Conservation (phyloP, 2,113 vertebrate species). For the Coptodon bakossiorum region DNA sequence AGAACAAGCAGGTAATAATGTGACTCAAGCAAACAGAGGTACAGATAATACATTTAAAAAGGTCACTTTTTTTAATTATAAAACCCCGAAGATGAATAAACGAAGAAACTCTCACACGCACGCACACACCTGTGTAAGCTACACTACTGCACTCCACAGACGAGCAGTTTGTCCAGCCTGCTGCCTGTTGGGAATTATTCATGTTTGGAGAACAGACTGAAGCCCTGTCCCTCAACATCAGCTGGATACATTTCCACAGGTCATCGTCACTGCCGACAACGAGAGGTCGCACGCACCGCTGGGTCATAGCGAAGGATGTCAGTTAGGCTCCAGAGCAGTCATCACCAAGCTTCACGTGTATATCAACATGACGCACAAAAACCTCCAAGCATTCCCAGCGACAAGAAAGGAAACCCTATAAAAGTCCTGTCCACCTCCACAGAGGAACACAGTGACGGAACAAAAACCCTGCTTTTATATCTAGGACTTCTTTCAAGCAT, state of each 20-base stretch:
- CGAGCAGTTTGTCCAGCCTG: not conserved
- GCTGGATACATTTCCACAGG: not conserved
- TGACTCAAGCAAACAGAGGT: constrained; percentile 73
- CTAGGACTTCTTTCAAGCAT: constrained; percentile 3
- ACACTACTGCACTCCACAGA: not conserved
- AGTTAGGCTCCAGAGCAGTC: not conserved
- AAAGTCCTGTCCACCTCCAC: not conserved
- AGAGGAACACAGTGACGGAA: not conserved
- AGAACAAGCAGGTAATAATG: constrained; percentile 67
- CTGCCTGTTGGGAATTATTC: not conserved
- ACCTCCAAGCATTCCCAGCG: not conserved
- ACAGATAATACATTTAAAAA: constrained; percentile 69
- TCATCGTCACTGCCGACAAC: not conserved
- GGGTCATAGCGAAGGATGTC: not conserved
- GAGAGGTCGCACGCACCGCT: not conserved
- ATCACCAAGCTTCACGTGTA: not conserved
- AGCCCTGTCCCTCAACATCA: not conserved
- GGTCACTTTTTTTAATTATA: constrained; percentile 75
- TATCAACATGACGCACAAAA: not conserved
- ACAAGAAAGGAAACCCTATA: not conserved
- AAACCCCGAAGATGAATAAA: constrained; percentile 67
- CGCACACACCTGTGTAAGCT: not conserved
- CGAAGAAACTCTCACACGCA: not conserved
- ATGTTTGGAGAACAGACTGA: not conserved
- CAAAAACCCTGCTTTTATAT: not conserved